These are phyloP conservation scores for Alca torda DNA, from an alignment of 2,797 vertebrate genomes.

Conservation along the genomic window DNA sequence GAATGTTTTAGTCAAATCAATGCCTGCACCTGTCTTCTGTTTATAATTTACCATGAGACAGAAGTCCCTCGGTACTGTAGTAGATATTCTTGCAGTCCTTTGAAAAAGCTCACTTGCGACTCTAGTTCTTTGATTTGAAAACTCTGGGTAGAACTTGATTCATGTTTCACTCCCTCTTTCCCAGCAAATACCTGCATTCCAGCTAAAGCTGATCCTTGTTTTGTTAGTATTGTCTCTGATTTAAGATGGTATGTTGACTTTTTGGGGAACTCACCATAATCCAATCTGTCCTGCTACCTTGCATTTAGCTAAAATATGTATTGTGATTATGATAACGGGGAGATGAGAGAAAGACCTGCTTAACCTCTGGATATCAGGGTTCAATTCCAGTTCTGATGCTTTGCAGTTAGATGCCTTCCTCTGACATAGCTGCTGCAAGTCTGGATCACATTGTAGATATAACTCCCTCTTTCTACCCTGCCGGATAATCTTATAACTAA, in stretches of 20 bases:
- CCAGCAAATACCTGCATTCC: not conserved
- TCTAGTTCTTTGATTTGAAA: slow-evolving; percentile 48
- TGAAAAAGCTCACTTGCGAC: slow-evolving; percentile 36
- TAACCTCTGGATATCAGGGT: not conserved
- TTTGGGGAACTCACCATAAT: not conserved
- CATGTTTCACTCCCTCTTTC: not conserved
- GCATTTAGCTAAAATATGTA: not conserved
- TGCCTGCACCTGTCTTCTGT: slow-evolving; percentile 14
- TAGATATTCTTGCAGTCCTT: slow-evolving; percentile 23
- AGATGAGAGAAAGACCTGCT: not conserved
- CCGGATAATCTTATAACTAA: not conserved
- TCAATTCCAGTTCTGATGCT: not conserved
- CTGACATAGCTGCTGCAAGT: not conserved
- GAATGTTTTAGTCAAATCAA: slow-evolving; percentile 42
- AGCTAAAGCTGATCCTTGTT: not conserved
- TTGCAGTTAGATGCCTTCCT: not conserved
- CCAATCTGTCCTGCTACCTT: not conserved
- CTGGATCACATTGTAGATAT: not conserved
- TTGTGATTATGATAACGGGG: not conserved
- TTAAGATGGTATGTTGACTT: not conserved
- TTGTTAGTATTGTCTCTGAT: not conserved
- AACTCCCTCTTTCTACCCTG: not conserved
- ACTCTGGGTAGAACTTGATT: slow-evolving; percentile 14
- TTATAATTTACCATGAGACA: slow-evolving; percentile 34
- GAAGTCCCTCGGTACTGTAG: slow-evolving; percentile 23